Base-by-base conservation (phyloP, 1,140 invertebrate species). In the Psix sp. region DNA sequence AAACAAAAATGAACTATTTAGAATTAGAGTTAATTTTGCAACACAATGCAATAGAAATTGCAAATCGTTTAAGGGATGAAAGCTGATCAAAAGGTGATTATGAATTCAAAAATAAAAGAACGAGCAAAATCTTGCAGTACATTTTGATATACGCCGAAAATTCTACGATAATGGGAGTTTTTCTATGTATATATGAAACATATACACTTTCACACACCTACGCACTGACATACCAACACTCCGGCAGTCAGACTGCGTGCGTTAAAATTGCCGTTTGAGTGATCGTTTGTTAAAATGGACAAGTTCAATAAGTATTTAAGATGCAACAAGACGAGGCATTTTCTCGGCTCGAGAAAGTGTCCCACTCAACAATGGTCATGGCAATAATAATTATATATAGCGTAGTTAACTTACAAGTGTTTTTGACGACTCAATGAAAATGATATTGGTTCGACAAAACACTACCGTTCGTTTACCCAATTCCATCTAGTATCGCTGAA, bases 131-230 rank as follows among this genome's bases (percentile, higher is more conserved):
- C 2, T 33, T 33, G 29, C 5, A 33, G 76, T 79, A 79, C 71
- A 66, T 77, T 74, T 77, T 68, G 75, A 77, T 80, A 80, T 75
- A 75, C 80, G 80, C 80, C 80, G 80, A 82, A 80, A 80, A 80
- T 79, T 82, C 76, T 71, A 77, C 54, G 59, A 48, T 81, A 70
- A 77, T 73, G 56, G 59, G 66, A 65, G 40, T 81, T 83, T 82
- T 78, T 80, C 62, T 77, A 76, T 84, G 81, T 83, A 84, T 74
- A 83, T 84, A 84, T 80, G 59, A 68, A 57, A 75, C 49, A 78
- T 71, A 68, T 20, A 71, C 59, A 68, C 54, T 57, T 42, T 49
- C 51, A 76, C 60, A 59, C 33, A 66, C 26, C 21, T 49, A 73
- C 49, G 56, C 57, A 74, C 38, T 43, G 56, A 62, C 56, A 67